Conservation (phyloP, 2,888 invertebrate species). For the Oegoconia quadripuncta region DNA sequence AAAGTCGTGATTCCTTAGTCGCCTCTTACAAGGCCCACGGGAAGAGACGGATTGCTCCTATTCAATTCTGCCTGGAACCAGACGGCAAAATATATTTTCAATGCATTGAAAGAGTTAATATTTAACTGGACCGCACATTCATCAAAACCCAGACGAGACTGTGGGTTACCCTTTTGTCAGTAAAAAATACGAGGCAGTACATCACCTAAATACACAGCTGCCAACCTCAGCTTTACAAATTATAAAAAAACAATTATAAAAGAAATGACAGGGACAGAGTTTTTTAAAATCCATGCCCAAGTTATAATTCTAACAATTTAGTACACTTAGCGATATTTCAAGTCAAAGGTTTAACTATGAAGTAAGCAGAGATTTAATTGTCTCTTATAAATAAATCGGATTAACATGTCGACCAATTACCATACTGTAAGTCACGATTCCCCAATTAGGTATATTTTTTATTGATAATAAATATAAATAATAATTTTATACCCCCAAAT, state of each 20-base stretch:
- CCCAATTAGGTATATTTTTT: too few species aligned
- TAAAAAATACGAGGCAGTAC: constrained; percentile 10
- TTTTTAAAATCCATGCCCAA: constrained; percentile 1
- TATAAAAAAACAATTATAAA: constrained; percentile 27
- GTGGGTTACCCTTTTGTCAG: constrained; percentile 4
- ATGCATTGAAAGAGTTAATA: background rate
- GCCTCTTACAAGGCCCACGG: too few species aligned
- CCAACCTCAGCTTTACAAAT: constrained; percentile 18
- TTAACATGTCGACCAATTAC: too few species aligned
- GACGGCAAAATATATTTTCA: too few species aligned
- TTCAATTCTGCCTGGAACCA: too few species aligned
- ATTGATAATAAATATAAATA: too few species aligned
- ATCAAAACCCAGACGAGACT: constrained; percentile 5
- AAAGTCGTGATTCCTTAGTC: too few species aligned
- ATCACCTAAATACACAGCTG: constrained; percentile 16
- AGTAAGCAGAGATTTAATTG: too few species aligned
- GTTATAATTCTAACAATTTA: background rate
- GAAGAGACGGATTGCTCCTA: too few species aligned
- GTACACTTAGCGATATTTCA: background rate
- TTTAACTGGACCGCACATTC: constrained; percentile 1
- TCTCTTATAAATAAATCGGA: too few species aligned
- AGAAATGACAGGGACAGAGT: constrained; percentile 1
- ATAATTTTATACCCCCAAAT: too few species aligned
- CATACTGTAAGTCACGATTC: too few species aligned
- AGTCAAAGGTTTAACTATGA: background rate